Base-by-base conservation (phyloP, 2,888 invertebrate genomes). In the Dusona sp. region DNA sequence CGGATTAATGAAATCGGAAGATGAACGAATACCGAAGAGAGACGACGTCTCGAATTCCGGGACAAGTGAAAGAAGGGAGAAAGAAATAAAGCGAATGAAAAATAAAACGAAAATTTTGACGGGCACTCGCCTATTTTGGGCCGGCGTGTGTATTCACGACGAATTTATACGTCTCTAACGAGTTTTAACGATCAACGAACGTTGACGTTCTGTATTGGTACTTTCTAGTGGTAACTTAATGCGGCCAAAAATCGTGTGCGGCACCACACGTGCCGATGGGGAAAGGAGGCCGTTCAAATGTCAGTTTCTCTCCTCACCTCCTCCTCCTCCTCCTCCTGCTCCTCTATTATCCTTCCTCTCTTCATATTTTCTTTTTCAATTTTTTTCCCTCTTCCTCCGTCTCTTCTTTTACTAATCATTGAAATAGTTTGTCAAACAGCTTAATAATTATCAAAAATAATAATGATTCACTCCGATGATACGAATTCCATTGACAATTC, bases 231-330 rank as follows among this genome's bases (percentile, higher is more conserved):
- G 85, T 72, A 74, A 79, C 79, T 79, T 77, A 84, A 84, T 70
- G 48, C 79, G 87, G 73, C 85, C 86, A 74, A 87, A 88, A 87
- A 87, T 67, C 68, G 77, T 79, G 67, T 61, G 82, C 86, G 19
- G 51, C 51, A 25, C n/a, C 73, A 67, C 87, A 87, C 84, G 86
- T 86, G 86, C 74, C 29, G 86, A 87, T 79, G 72, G 83, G 72
- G 88, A 89, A 90, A 89, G 89, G 90, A 90, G 90, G 90, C 86
- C 90, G 88, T 86, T 85, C 84, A 88, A 90, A 90, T 89, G 88
- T 88, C 89, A 87, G 80, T 88, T 79, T 88, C 54, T 81, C 65
- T 48, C 73, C n/a, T 42, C 61, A 6, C 68, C 42, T 36, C 72
- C 22, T n/a, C 11, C 42, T 38, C 38, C 29, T 64, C 25, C 16